phyloP scores from a whole-genome alignment of 2,888 invertebrate species.

The Microdon myrmicae region DNA sequence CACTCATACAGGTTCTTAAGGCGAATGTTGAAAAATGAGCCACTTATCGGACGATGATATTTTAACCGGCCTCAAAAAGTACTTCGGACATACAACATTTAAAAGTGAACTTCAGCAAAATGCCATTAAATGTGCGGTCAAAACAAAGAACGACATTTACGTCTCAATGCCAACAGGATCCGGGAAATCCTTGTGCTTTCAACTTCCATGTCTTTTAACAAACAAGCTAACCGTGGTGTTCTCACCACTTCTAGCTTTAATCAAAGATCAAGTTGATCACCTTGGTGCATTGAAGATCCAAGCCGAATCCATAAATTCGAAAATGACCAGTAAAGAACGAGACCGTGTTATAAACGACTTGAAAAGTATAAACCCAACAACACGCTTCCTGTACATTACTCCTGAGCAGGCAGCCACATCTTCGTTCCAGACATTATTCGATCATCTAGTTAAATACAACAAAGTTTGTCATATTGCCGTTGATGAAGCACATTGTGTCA shows the following conservation, averaged over 20 bases:
- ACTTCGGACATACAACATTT: conserved; percentile 83
- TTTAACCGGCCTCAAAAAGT: conserved; percentile 68
- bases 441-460: conserved; percentile 77
- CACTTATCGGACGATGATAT: conserved; percentile 50
- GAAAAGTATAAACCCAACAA: conserved; percentile 76
- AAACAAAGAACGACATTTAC: conserved; percentile 89
- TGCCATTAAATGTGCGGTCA: conserved; percentile 61
- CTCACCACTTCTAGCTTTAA: conserved; percentile 94
- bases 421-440: conserved; percentile 76
- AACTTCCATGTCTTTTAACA: conserved; percentile 89
- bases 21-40: conserved; percentile 35
- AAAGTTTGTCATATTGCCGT: conserved; percentile 91
- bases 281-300: conserved; percentile 79
- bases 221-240: conserved; percentile 90
- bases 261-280: conserved; percentile 96
- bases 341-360: conserved; percentile 83
- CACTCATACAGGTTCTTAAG: no score
- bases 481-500: conserved; percentile 98
- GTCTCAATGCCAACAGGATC: conserved; percentile 99
- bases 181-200: conserved; percentile 97
- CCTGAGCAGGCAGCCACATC: conserved; percentile 93
- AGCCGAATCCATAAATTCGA: conserved; percentile 93
- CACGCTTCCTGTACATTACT: conserved; percentile 91
- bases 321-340: conserved; percentile 81
- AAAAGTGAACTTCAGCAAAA: conserved; percentile 79